phyloP scores from a whole-genome alignment of 2,797 vertebrate genomes.

The Tenualosa ilisha region DNA sequence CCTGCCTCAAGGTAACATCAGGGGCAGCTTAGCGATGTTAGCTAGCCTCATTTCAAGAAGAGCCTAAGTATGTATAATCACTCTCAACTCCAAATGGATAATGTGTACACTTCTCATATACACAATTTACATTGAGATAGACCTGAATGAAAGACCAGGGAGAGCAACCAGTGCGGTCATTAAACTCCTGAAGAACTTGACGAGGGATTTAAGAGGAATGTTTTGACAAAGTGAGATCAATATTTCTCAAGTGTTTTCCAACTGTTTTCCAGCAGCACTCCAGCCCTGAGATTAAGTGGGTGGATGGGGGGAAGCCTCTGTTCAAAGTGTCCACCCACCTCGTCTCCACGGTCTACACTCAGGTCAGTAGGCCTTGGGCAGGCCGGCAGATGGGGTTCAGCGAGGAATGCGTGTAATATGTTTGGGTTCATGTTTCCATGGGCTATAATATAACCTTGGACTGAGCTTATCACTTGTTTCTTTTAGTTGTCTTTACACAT shows the following conservation, averaged over 20 bases:
- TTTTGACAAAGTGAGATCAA: not conserved
- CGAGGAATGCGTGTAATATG: no score
- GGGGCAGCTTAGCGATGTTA: slow-evolving; percentile 6
- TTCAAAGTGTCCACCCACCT: slow-evolving; percentile 92
- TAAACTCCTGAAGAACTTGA: not conserved
- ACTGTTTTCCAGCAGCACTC: slow-evolving; percentile 77
- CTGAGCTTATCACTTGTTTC: not conserved
- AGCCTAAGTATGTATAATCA: not conserved
- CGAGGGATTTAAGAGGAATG: not conserved
- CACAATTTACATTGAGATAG: not conserved
- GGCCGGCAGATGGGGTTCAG: not conserved
- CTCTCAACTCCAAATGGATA: not conserved
- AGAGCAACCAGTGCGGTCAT: not conserved
- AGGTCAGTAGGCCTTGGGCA: slow-evolving; percentile 71
- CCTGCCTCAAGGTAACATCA: not conserved
- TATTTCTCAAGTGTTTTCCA: not conserved
- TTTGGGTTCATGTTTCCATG: no score
- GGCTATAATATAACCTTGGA: no score
- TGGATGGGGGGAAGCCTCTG: slow-evolving; percentile 90
- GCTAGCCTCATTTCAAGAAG: not conserved
- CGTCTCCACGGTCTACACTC: slow-evolving; percentile 94
- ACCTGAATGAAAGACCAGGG: not conserved
- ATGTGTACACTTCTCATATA: not conserved
- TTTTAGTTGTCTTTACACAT: not conserved
- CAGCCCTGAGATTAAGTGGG: slow-evolving; percentile 93